Evolutionary conservation across 2,888 invertebrate species (phyloP).

Genomic region (Hirtodrosophila alboralis): DNA sequence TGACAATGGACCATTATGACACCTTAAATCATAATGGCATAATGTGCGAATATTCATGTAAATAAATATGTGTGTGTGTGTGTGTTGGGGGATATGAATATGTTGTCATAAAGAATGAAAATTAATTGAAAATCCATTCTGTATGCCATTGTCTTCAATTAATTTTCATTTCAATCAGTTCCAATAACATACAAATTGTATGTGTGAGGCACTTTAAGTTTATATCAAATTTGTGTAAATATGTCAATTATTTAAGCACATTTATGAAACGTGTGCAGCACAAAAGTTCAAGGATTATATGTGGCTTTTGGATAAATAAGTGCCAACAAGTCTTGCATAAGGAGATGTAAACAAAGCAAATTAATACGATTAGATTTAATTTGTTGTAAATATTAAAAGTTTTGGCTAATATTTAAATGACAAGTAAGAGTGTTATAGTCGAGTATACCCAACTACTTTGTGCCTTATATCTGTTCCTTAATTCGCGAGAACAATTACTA

Average conservation of each 20-base stretch:
- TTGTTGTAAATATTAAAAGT: too few species aligned
- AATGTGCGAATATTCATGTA: conserved; percentile 42
- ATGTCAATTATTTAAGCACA: not conserved
- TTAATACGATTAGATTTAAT: too few species aligned
- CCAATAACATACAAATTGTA: conserved; percentile 33
- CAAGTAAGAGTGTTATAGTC: too few species aligned
- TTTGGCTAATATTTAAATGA: too few species aligned
- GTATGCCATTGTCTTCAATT: conserved; percentile 76
- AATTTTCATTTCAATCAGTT: conserved; percentile 69
- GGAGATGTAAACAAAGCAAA: too few species aligned
- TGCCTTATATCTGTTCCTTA: too few species aligned
- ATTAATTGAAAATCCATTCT: conserved; percentile 76
- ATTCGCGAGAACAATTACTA: too few species aligned
- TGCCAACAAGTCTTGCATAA: too few species aligned
- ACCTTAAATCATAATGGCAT: conserved; percentile 73
- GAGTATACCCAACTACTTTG: too few species aligned
- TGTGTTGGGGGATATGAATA: conserved; percentile 30
- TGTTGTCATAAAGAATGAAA: conserved; percentile 61
- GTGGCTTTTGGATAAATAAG: too few species aligned
- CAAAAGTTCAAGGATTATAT: not conserved
- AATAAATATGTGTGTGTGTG: conserved; percentile 4
- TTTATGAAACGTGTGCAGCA: not conserved
- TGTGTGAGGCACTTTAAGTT: conserved; percentile 4
- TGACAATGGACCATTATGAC: conserved; percentile 71
- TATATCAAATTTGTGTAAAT: conserved; percentile 4